Evolutionary conservation across 2,797 vertebrate species (phyloP), one percentile per base, ranked within the genome.

Genomic region (Dromococcyx pavoninus): DNA sequence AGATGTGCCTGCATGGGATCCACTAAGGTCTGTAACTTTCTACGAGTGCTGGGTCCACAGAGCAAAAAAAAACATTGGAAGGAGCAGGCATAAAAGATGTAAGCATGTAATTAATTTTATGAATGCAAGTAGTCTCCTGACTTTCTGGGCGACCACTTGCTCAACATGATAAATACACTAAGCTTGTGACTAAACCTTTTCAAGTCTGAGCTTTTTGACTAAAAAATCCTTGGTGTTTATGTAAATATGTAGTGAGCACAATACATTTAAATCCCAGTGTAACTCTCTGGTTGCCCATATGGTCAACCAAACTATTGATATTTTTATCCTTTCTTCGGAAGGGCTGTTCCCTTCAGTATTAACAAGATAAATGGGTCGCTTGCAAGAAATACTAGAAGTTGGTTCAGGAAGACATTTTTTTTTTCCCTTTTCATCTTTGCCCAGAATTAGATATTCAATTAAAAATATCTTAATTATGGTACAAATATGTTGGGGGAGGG

Each of bases 391-490:
- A 41, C 37, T 84, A 88, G 60, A 62, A 89, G 57, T 74, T 89
- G 46, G 67, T 62, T 90, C 73, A 90, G 82, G 54, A 67, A 94
- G 43, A 76, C 75, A 82, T 58, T 93, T 93, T 74, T 72, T 73
- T 89, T 94, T 95, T n/a, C n/a, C 30, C 66, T 91, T 94, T 94
- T 95, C 75, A 89, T 78, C 85, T 95, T 89, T 95, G 28, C 58
- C 74, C 75, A 89, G 81, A 93, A 72, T 69, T 86, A 96, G 65
- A 56, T 72, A 78, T 93, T 86, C 65, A 95, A 62, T 93, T 91
- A 93, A 79, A 37, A 94, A 82, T 41, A 60, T 60, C 71, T 79
- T 94, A 92, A 91, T 85, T 87, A 77, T 39, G 75, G 72, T 77
- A 62, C n/a, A 92, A 76, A 30, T 86, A 91, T 88, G 17, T 57